These are phyloP conservation scores for Pheosia tremula DNA, from an alignment of 2,888 invertebrate species.

Conservation along the genomic window DNA sequence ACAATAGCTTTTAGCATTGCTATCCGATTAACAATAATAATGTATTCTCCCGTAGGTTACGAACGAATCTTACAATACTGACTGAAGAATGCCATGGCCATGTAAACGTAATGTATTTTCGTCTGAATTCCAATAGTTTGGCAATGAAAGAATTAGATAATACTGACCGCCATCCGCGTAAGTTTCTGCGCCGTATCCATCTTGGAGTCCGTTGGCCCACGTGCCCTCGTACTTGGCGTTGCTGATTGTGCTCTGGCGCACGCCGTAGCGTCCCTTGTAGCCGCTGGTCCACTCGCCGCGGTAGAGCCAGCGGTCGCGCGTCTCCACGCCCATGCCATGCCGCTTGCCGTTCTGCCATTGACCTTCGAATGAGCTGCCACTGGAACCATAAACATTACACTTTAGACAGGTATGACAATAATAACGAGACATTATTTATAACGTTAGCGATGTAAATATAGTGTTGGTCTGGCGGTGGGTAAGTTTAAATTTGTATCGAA, in stretches of 20 bases:
- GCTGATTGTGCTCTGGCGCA: slow-evolving; percentile 97
- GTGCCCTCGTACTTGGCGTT: slow-evolving; percentile 99
- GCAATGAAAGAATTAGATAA: slow-evolving; percentile 59
- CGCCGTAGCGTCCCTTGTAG: slow-evolving; percentile 99
- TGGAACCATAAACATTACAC: slow-evolving; percentile 70
- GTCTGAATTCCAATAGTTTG: slow-evolving; percentile 66
- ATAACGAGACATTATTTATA: no score
- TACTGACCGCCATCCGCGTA: slow-evolving; percentile 99
- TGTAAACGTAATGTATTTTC: slow-evolving; percentile 69
- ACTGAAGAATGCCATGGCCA: slow-evolving; percentile 65
- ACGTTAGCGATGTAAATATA: no score
- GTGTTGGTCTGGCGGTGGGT: no score
- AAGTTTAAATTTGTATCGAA: no score
- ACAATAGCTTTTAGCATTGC: slow-evolving; percentile 38
- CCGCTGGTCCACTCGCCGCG: slow-evolving; percentile 99
- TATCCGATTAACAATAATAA: slow-evolving; percentile 48
- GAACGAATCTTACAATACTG: slow-evolving; percentile 31
- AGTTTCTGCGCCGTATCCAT: slow-evolving; percentile 99
- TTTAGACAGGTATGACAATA: not conserved
- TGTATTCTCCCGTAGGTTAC: slow-evolving; percentile 47
- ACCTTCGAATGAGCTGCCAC: slow-evolving; percentile 98
- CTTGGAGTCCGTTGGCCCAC: slow-evolving; percentile 99
- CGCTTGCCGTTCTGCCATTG: slow-evolving; percentile 99
- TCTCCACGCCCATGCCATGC: slow-evolving; percentile 98
- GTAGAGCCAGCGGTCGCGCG: slow-evolving; percentile 98